phyloP scores from a whole-genome alignment of 2,888 invertebrate genomes.

The Hirtodrosophila trivittata region DNA sequence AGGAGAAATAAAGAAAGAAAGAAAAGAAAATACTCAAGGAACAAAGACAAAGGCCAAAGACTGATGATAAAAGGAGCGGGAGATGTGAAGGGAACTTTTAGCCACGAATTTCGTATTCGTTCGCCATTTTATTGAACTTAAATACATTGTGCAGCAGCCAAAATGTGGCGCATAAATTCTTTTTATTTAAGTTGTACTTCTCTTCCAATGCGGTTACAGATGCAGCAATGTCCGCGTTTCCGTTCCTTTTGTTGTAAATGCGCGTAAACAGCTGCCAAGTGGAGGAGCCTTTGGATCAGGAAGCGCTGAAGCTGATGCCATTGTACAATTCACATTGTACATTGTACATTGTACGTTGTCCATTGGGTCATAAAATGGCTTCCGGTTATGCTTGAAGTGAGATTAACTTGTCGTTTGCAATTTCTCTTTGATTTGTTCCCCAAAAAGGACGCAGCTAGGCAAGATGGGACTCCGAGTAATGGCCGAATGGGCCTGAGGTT shows the following conservation, averaged over 20 bases:
- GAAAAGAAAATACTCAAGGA: slow-evolving; percentile 7
- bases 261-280: slow-evolving; percentile 47
- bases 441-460: slow-evolving; percentile 34
- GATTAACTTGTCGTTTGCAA: slow-evolving; percentile 83
- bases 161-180: slow-evolving; percentile 64
- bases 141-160: slow-evolving; percentile 55
- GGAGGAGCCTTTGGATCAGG: slow-evolving; percentile 25
- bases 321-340: slow-evolving; percentile 1
- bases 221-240: slow-evolving; percentile 47
- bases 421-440: slow-evolving; percentile 82
- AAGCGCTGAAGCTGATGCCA: slow-evolving; percentile 21
- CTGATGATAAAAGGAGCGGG: slow-evolving; percentile 36
- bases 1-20: neutral
- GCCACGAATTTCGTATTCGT: slow-evolving; percentile 24
- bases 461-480: neutral
- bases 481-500: slow-evolving; percentile 4
- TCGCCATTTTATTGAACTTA: slow-evolving; percentile 64
- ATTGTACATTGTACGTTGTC: slow-evolving; percentile 59
- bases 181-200: slow-evolving; percentile 59
- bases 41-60: slow-evolving; percentile 49
- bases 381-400: slow-evolving; percentile 80
- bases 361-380: slow-evolving; percentile 81
- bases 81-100: slow-evolving; percentile 22
- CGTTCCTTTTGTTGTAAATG: slow-evolving; percentile 42
- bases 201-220: slow-evolving; percentile 53